Evolutionary conservation across 2,113 vertebrate species (phyloP).

Genomic region (Mastomys coucha): DNA sequence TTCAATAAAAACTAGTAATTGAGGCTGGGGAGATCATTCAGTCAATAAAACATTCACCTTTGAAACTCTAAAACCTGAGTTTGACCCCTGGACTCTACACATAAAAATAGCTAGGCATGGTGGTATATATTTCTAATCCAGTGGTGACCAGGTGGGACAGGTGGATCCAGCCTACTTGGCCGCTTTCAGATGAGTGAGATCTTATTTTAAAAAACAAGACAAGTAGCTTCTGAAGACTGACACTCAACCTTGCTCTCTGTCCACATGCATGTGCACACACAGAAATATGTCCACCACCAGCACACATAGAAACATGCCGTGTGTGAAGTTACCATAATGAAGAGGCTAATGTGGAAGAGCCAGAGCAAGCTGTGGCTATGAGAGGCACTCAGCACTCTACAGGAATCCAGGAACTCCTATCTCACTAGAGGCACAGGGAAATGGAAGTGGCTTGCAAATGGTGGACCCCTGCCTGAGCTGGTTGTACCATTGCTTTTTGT

Average conservation of each 20-base stretch:
- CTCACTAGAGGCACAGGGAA: neutral
- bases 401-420: neutral
- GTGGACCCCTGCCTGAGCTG: neutral
- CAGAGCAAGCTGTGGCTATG: neutral
- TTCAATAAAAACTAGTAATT: neutral
- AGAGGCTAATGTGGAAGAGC: neutral
- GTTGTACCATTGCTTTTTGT: neutral
- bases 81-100: neutral
- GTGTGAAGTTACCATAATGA: no score
- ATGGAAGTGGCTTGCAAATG: rapidly evolving
- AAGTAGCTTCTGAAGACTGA: neutral
- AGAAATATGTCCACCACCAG: neutral
- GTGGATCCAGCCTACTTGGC: no score
- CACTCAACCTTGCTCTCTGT: neutral
- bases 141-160: neutral
- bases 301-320: neutral
- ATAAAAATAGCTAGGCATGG: neutral
- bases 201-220: neutral
- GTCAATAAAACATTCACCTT: neutral
- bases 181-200: neutral
- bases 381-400: neutral
- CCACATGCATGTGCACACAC: neutral
- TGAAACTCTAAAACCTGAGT: neutral
- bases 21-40: neutral
- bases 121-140: neutral